Base-by-base conservation (phyloP, 2,888 invertebrate genomes). In the Pachymerium ferrugineum region DNA sequence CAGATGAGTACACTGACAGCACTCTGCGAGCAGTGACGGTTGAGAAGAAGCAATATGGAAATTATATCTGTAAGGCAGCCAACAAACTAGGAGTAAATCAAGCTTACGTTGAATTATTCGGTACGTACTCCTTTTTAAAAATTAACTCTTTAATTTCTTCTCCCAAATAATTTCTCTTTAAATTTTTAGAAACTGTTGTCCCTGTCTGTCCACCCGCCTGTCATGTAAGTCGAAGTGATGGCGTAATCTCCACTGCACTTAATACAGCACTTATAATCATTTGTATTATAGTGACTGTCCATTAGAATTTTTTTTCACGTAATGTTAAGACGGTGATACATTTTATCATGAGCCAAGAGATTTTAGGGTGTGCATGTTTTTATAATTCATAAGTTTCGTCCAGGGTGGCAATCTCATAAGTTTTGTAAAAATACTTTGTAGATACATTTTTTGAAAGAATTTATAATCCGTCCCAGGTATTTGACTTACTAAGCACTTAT, bases 171-270 rank as follows among this genome's bases (percentile, higher is more conserved):
- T 30, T 70, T 30, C 35, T 70, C 16, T 31, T 2, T 42, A n/a
- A 19, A 29, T 75, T 79, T 85, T 82, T 88, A 92, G 92, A 95
- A 86, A 91, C 93, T 73, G 90, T 93, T 80, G 91, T 93, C 78
- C 94, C 94, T 78, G 92, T 94, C 79, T 95, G 95, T 81, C 95
- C 94, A 79, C 95, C 94, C 77, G 94, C 94, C 80, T 95, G 95
- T 83, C 90, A 89, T 8, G 88, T 70, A 14, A 28, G 29, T 12
- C 19, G 68, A 25, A 68, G 14, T 14, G 22, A 8, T 3, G 47
- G 16, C 3, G 8, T 16, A 47, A 47, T 8, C 16, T 47, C 19
- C 16, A 47, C 19, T 47, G 47, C 47, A 14, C 47, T 47, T 47
- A 47, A 38, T 38, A n/a, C 8, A 3, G 47, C 47, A 2, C 8